phyloP scores from a whole-genome alignment of 2,797 vertebrate genomes.

The Lepus townsendii region DNA sequence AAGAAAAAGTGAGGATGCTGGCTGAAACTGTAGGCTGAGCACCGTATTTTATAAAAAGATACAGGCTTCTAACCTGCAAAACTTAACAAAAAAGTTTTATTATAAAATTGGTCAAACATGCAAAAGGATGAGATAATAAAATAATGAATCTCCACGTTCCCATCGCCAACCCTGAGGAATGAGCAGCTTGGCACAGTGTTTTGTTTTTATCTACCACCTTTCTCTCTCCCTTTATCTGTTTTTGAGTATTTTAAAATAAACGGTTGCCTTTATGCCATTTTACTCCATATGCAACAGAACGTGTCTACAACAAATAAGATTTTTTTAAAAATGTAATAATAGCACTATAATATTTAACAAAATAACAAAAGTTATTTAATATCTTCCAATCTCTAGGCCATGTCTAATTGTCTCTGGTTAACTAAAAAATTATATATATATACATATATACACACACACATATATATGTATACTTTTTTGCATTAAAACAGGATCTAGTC shows the following conservation, averaged over 20 bases:
- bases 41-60: conserved; percentile 51
- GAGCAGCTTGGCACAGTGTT: background rate
- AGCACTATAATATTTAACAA: conserved; percentile 14
- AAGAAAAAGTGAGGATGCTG: conserved; percentile 2
- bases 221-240: background rate
- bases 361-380: conserved; percentile 16
- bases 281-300: conserved; percentile 10
- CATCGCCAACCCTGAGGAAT: background rate
- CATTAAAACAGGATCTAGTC: background rate
- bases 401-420: background rate
- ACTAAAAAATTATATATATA: background rate
- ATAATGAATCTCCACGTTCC: background rate
- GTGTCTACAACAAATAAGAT: conserved; percentile 9
- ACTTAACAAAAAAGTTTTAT: background rate
- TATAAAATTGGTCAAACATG: conserved; percentile 26
- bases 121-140: conserved; percentile 15
- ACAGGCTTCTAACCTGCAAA: background rate
- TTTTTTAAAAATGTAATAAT: background rate
- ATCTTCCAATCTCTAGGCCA: background rate
- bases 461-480: background rate
- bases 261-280: conserved; percentile 12
- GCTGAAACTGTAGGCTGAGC: background rate
- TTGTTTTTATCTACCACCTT: conserved; percentile 9
- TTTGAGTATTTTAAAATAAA: conserved; percentile 54
- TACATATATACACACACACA: no score